Base-by-base conservation (phyloP, 2,797 vertebrate genomes). In the Pterois miles region DNA sequence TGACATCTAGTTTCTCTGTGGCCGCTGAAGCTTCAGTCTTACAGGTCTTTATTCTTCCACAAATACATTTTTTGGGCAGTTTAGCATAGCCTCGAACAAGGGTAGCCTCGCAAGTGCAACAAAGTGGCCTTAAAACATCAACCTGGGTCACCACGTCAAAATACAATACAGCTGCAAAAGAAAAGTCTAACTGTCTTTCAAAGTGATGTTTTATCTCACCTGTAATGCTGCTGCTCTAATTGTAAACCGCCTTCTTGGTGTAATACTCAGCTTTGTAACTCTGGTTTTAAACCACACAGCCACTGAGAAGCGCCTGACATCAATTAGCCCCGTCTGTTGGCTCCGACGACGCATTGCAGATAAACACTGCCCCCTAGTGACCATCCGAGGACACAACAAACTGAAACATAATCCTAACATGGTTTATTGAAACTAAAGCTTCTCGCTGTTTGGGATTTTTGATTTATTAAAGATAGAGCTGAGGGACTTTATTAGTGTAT, bases 361-460 rank as follows among this genome's bases (percentile, higher is more conserved):
- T 91, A 94, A 95, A 95, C 92, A 95, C 94, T 95, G 94, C 94
- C 95, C 95, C 95, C 95, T 94, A 91, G 94, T 91, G 95, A 64
- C 76, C 3, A 2, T 40, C 31, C 6, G 6, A 1, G 7, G 13
- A 48, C 0, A 85, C 62, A 75, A 14, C 84, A 1, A 59, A 46
- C 22, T 16, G 22, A 12, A 5, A 16, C 9, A 8, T 2, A 48
- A 67, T 22, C 25, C 11, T n/a, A 56, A 2, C 54, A 43, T 43
- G 40, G 74, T 71, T n/a, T 8, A 8, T 9, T n/a, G 11, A 54
- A 6, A 10, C 6, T 46, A 18, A 52, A 40, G 14, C 10, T 29
- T 46, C 10, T 36, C 0, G 3, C 8, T 52, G 4, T 36, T 31
- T 0, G 14, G 11, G 3, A 7, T 33, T 31, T 43, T 48, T 38